phyloP scores from a whole-genome alignment of 2,888 invertebrate genomes.

The Parthenolecanium corni region DNA sequence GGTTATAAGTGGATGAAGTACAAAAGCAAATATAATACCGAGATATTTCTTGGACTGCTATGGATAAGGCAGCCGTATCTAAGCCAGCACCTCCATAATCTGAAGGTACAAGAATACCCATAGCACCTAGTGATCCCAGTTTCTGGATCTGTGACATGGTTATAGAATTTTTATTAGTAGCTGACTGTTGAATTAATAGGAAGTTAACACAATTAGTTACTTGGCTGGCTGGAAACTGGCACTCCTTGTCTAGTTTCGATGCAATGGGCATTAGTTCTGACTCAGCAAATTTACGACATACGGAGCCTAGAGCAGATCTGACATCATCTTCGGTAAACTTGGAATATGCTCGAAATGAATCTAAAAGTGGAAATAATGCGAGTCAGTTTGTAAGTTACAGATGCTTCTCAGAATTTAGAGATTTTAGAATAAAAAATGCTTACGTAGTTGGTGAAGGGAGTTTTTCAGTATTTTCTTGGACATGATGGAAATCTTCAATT shows the following conservation, averaged over 20 bases:
- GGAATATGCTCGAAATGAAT: no score
- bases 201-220: constrained; percentile 31
- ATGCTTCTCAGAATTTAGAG: no score
- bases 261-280: constrained; percentile 79
- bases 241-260: constrained; percentile 67
- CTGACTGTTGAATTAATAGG: background rate
- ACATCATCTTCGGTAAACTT: no score
- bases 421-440: no score
- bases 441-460: no score
- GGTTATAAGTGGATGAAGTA: background rate
- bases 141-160: constrained; percentile 48
- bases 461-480: no score
- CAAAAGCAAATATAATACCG: constrained; percentile 32
- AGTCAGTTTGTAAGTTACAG: no score
- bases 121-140: constrained; percentile 56
- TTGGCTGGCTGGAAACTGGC: constrained; percentile 65
- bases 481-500: no score
- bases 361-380: no score
- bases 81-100: constrained; percentile 57
- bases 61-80: constrained; percentile 56
- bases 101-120: constrained; percentile 53
- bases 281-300: constrained; percentile 82
- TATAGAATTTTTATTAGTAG: background rate
- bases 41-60: constrained; percentile 67
- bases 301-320: no score